Evolutionary conservation across 2,797 vertebrate genomes (phyloP), one percentile per base, ranked within the genome.

Genomic region (Lemur catta): DNA sequence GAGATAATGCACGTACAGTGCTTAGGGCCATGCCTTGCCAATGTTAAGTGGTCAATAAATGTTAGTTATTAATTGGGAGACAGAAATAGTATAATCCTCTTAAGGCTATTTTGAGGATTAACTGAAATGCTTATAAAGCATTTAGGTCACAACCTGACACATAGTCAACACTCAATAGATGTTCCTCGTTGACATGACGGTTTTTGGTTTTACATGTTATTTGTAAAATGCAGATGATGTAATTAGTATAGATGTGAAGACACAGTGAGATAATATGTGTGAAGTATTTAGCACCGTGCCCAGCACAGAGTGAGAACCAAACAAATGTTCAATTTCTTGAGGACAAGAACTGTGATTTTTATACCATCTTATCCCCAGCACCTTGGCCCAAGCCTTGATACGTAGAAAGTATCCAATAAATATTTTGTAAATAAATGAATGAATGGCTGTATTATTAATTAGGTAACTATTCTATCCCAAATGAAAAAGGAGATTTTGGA

Each of bases 401-500:
- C 28, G 35, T 35, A 89, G 30, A 38, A 20, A 38, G 20, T 76
- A 33, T 59, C n/a, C 55, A 57, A 26, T 91, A 94, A 91, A 69
- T 71, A 75, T 75, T 88, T 85, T 85, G 35, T 78, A 95, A 94
- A 72, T 82, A 93, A 92, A 22, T 20, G 17, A 87, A 81, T 89
- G 71, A 95, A 81, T 82, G 15, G 43, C 48, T 57, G 14, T 71
- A 55, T 93, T 92, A 84, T 79, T 90, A 95, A 91, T 78, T 94
- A 78, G 59, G 43, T 80, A 91, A 91, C 41, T 92, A 3, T 63
- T 94, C 52, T 72, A 86, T 38, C 2, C 20, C 43, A 85, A 71
- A 78, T 86, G 63, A 89, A 79, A 95, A 92, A 97, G 55, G 59
- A 97, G 84, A 92, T 78, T 18, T 46, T 96, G 78, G 80, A 38